Percentiles rank a stretch among this genome's conserved stretches.
Evolutionary conservation across 1,140 invertebrate genomes (phyloP).

Genomic region (Eurosta solidaginis): DNA sequence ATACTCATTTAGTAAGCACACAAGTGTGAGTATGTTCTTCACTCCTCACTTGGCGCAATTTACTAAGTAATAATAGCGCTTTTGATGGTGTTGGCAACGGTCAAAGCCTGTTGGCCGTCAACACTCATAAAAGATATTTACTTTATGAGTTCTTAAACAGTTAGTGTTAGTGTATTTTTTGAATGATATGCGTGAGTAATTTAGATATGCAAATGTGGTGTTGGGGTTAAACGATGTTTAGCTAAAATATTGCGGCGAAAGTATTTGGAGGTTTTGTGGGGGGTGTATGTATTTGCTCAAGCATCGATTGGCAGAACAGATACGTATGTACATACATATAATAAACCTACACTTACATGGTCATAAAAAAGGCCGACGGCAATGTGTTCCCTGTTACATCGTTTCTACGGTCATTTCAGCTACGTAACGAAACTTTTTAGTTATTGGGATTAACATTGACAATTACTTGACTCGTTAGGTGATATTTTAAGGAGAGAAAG

Average conservation of each 20-base stretch:
- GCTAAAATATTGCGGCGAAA: background rate
- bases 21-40: background rate
- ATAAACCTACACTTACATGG: no score
- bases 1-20: background rate
- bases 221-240: background rate
- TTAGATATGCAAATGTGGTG: conserved; percentile 16
- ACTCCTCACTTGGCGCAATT: background rate
- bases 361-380: no score
- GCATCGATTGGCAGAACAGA: no score
- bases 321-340: no score
- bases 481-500: no score
- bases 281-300: no score
- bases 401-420: no score
- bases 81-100: conserved; percentile 7
- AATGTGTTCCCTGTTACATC: no score
- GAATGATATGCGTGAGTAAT: background rate
- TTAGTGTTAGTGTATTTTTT: background rate
- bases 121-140: conserved; percentile 22
- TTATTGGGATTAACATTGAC: no score
- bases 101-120: background rate
- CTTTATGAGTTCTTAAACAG: conserved; percentile 26
- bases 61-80: conserved; percentile 19
- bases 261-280: no score
- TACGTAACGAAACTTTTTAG: no score
- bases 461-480: no score